Evolutionary conservation across 2,797 vertebrate genomes (phyloP).

Genomic region (Lithobates pipiens): DNA sequence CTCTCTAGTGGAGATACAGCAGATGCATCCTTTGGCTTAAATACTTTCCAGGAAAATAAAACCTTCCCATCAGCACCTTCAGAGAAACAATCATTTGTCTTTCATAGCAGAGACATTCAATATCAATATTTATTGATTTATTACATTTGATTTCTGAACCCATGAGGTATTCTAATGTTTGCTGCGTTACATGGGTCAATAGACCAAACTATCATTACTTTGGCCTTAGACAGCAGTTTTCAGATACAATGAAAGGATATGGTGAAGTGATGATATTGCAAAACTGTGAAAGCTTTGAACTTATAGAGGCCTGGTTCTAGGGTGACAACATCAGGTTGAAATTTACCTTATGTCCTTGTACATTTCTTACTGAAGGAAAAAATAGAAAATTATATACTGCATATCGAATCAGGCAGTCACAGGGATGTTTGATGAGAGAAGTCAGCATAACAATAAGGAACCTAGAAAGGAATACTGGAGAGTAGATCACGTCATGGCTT

Average conservation of each 20-base stretch:
- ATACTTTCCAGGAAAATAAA: conserved; percentile 5
- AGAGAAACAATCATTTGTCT: neutral
- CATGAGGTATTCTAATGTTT: neutral
- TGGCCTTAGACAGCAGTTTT: neutral
- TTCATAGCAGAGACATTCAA: neutral
- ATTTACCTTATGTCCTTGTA: neutral
- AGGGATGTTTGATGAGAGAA: neutral
- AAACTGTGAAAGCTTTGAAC: neutral
- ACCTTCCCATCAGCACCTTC: neutral
- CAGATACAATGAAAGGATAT: neutral
- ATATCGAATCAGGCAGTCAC: neutral
- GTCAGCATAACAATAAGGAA: neutral
- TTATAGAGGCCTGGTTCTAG: neutral
- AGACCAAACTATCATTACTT: neutral
- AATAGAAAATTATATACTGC: neutral
- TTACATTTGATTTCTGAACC: neutral
- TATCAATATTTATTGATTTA: conserved; percentile 13
- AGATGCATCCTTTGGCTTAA: neutral
- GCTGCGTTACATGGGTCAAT: conserved; percentile 13
- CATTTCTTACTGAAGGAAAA: neutral
- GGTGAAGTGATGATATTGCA: neutral
- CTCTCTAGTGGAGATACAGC: neutral
- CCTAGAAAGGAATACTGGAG: neutral
- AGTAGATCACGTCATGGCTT: too few relatives aligned
- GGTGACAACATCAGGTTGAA: neutral